Conservation (phyloP, 2,113 vertebrate species). For the Nycticorax nycticorax region DNA sequence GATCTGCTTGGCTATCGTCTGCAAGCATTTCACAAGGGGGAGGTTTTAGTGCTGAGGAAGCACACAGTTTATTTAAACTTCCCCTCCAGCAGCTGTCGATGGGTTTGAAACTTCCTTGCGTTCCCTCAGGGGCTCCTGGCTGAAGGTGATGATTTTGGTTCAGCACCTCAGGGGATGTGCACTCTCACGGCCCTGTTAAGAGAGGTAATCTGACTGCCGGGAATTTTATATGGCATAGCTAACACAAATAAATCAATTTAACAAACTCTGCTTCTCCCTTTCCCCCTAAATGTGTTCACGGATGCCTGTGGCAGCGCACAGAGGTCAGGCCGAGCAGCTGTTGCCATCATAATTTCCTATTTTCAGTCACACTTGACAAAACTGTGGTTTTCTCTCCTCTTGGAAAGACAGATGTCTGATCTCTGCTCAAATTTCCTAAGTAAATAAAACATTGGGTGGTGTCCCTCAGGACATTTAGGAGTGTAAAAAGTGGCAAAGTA, state of each 20-base stretch:
- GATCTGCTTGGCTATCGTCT: not conserved
- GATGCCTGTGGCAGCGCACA: not conserved
- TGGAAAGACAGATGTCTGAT: not conserved
- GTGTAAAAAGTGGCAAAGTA: not conserved
- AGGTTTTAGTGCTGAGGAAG: conserved; percentile 4
- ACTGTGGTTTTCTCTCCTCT: not conserved
- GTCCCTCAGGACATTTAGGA: not conserved
- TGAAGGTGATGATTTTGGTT: not conserved
- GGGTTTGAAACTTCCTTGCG: not conserved
- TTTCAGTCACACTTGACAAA: conserved; percentile 12
- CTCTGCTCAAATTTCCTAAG: not conserved
- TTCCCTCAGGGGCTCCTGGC: not conserved
- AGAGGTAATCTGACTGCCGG: not conserved
- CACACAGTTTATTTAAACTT: conserved; percentile 5
- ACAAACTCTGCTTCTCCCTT: not conserved
- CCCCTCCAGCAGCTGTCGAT: not conserved
- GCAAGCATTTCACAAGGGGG: not conserved
- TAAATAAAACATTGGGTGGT: not conserved
- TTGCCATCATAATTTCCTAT: not conserved
- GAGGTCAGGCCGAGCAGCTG: not conserved
- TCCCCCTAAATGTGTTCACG: not conserved
- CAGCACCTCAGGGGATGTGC: not conserved
- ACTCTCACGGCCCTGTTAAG: not conserved
- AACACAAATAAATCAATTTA: conserved; percentile 12
- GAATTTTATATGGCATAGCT: not conserved